Evolutionary conservation across 2,888 invertebrate genomes (phyloP).

Genomic region (Drosophila kuntzei): DNA sequence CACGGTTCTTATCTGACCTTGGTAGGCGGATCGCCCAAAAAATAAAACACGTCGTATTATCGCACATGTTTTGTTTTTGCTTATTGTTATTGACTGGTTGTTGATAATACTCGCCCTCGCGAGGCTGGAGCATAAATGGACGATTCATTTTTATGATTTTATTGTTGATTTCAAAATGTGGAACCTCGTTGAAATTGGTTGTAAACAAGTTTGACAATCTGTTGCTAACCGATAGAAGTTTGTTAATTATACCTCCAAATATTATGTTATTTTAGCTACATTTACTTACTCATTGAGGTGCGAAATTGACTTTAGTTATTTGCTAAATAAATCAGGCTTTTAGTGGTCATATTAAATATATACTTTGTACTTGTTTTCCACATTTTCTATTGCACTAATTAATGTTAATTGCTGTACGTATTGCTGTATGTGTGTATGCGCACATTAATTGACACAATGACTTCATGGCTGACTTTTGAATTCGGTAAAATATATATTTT

Average conservation of each 20-base stretch:
- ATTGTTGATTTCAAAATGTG: slow-evolving; percentile 44
- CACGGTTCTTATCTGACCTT: slow-evolving; percentile 59
- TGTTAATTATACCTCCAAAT: slow-evolving; percentile 64
- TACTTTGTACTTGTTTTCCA: slow-evolving; percentile 20
- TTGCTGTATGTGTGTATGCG: slow-evolving; percentile 15
- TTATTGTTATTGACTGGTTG: slow-evolving; percentile 36
- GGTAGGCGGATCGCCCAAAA: slow-evolving; percentile 25
- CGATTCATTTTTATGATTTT: slow-evolving; percentile 49
- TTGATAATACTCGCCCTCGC: slow-evolving; percentile 33
- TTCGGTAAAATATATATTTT: slow-evolving; percentile 38
- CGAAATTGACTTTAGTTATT: slow-evolving; percentile 48
- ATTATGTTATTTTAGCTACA: slow-evolving; percentile 41
- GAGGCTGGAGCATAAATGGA: slow-evolving; percentile 42
- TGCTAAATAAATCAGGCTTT: slow-evolving; percentile 29
- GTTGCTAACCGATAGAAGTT: slow-evolving; percentile 49
- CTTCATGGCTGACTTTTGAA: slow-evolving; percentile 44
- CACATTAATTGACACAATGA: slow-evolving; percentile 50
- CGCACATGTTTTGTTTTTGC: slow-evolving; percentile 33
- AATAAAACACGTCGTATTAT: slow-evolving; percentile 33
- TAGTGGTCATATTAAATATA: slow-evolving; percentile 20
- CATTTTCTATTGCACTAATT: slow-evolving; percentile 58
- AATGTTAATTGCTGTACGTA: slow-evolving; percentile 59
- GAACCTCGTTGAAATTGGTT: slow-evolving; percentile 25
- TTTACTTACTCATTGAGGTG: slow-evolving; percentile 33
- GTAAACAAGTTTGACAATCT: slow-evolving; percentile 36